Conservation (phyloP, 2,113 vertebrate genomes). For the Malaclemys terrapin region DNA sequence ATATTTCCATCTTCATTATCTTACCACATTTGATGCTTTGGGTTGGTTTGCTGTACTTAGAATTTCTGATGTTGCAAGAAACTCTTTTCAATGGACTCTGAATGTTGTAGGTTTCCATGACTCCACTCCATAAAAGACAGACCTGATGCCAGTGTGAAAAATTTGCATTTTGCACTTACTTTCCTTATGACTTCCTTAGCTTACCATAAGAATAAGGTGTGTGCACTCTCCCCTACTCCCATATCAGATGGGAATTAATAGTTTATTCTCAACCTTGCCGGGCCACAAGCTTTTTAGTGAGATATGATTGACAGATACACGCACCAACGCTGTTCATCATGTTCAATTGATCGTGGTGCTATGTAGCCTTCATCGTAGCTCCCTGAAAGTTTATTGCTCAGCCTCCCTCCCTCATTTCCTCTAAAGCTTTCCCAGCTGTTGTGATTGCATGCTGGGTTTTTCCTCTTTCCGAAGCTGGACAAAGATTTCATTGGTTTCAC, state of each 20-base stretch:
- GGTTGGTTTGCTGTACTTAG: background rate
- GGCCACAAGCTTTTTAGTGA: background rate
- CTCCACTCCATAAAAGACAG: background rate
- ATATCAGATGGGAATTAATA: background rate
- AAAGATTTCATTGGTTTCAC: background rate
- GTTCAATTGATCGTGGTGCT: background rate
- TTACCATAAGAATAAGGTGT: background rate
- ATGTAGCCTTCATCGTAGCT: background rate
- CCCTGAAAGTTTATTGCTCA: background rate
- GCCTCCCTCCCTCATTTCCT: background rate
- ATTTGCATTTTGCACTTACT: no score
- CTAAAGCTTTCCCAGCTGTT: background rate
- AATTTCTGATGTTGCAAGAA: background rate
- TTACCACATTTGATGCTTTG: background rate
- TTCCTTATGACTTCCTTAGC: background rate
- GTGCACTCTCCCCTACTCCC: rapidly evolving
- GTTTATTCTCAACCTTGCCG: background rate
- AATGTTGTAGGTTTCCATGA: background rate
- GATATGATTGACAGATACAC: background rate
- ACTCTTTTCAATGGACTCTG: background rate
- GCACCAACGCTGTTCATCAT: background rate
- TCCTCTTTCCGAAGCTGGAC: background rate
- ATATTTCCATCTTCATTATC: background rate
- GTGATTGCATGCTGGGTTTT: background rate
- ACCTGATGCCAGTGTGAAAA: no score